phyloP scores from a whole-genome alignment of 2,113 vertebrate genomes.

The Capreolus pygargus region DNA sequence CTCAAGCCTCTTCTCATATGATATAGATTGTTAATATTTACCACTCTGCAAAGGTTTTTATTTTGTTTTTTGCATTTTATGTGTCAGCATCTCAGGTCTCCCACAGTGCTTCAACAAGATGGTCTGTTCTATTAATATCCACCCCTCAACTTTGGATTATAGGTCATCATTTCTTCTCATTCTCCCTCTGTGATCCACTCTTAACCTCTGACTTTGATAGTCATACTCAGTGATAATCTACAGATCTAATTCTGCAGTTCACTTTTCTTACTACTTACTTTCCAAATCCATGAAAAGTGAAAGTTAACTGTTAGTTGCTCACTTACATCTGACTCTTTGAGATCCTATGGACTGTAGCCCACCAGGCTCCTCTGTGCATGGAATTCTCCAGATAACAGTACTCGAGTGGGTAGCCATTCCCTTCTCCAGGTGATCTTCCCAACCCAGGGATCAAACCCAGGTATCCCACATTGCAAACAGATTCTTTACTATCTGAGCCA shows the following conservation, averaged over 20 bases:
- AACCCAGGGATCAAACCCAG: neutral
- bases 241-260: neutral
- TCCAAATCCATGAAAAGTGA: neutral
- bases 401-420: neutral
- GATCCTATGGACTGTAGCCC: neutral
- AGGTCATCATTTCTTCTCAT: neutral
- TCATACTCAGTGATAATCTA: neutral
- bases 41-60: fast-evolving
- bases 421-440: neutral
- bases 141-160: fast-evolving
- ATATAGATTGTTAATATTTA: neutral
- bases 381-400: neutral
- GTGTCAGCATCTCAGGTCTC: neutral
- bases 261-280: neutral
- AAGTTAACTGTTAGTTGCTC: neutral
- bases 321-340: neutral
- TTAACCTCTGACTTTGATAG: neutral
- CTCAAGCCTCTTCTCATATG: neutral
- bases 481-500: neutral
- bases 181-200: neutral
- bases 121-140: neutral
- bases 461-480: neutral
- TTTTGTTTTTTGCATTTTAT: neutral
- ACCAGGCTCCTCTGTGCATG: neutral
- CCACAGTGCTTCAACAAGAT: neutral